A percentile compares a stretch with the other conserved stretches of the same genome.
These are phyloP conservation scores for Odontomyia ornata DNA, from an alignment of 2,888 invertebrate species.

Conservation along the genomic window DNA sequence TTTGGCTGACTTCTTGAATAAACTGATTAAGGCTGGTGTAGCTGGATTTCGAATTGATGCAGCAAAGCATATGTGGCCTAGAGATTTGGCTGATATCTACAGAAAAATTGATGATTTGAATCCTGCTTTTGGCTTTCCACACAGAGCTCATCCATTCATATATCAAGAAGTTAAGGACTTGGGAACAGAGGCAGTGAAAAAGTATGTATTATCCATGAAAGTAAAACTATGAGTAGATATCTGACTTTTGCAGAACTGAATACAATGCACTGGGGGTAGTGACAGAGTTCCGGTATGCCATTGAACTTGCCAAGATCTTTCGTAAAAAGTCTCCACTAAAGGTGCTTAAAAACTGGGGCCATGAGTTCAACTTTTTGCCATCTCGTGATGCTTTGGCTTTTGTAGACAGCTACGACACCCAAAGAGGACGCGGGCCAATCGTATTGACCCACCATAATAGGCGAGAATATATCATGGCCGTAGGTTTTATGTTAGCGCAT, in stretches of 20 bases:
- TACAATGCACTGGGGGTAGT: conserved; percentile 68
- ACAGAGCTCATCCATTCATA: conserved; percentile 65
- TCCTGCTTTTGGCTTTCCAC: conserved; percentile 65
- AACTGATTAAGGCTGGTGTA: conserved; percentile 71
- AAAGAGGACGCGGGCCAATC: conserved; percentile 71
- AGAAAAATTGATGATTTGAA: conserved; percentile 65
- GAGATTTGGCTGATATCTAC: conserved; percentile 64
- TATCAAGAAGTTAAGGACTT: conserved; percentile 70
- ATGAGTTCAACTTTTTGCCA: conserved; percentile 73
- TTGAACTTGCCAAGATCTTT: conserved; percentile 67
- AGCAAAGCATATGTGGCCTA: conserved; percentile 54
- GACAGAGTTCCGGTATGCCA: conserved; percentile 73
- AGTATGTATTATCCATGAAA: conserved; percentile 49
- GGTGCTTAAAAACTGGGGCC: conserved; percentile 73
- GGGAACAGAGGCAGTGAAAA: conserved; percentile 54
- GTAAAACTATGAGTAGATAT: background rate
- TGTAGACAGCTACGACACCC: conserved; percentile 92
- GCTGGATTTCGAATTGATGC: conserved; percentile 84
- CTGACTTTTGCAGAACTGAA: conserved; percentile 60
- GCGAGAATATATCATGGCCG: conserved; percentile 64
- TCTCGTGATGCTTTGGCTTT: conserved; percentile 75
- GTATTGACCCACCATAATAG: conserved; percentile 61
- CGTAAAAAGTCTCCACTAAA: conserved; percentile 70
- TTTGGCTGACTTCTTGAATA: conserved; percentile 63
- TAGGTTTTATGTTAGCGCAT: conserved; percentile 75